Evolutionary conservation across 2,888 invertebrate species (phyloP).

Genomic region (Ennomos fuscantarius): DNA sequence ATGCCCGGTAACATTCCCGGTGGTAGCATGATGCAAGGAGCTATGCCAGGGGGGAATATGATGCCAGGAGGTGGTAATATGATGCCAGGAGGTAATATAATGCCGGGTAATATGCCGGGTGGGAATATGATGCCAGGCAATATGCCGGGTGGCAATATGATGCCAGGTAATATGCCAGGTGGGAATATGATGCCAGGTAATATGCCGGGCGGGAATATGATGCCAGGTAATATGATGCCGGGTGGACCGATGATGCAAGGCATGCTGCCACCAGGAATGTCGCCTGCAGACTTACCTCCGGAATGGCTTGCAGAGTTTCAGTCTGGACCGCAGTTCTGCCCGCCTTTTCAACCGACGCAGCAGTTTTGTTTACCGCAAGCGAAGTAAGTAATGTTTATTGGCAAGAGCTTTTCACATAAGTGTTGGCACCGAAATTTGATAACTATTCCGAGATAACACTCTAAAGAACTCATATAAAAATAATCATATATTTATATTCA

Average conservation of each 20-base stretch:
- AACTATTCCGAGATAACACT: too few species aligned
- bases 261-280: slow-evolving; percentile 47
- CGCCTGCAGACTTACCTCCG: slow-evolving; percentile 41
- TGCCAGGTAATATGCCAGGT: slow-evolving; percentile 34
- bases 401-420: background rate
- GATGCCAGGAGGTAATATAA: slow-evolving; percentile 12
- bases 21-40: slow-evolving; percentile 40
- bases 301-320: slow-evolving; percentile 69
- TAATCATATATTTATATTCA: too few species aligned
- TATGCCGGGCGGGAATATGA: background rate
- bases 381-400: slow-evolving; percentile 64
- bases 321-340: slow-evolving; percentile 59
- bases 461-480: too few species aligned
- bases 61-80: slow-evolving; percentile 27
- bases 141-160: too few species aligned
- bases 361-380: slow-evolving; percentile 72
- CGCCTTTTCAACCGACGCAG: slow-evolving; percentile 64
- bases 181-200: slow-evolving; percentile 37
- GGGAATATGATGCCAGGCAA: slow-evolving; percentile 26
- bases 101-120: slow-evolving; percentile 19
- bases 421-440: too few species aligned
- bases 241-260: slow-evolving; percentile 40
- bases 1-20: slow-evolving; percentile 1
- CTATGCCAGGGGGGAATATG: slow-evolving; percentile 21
- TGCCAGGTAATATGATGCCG: slow-evolving; percentile 33